phyloP scores from a whole-genome alignment of 2,888 invertebrate genomes.

The Anaspis maculata region DNA sequence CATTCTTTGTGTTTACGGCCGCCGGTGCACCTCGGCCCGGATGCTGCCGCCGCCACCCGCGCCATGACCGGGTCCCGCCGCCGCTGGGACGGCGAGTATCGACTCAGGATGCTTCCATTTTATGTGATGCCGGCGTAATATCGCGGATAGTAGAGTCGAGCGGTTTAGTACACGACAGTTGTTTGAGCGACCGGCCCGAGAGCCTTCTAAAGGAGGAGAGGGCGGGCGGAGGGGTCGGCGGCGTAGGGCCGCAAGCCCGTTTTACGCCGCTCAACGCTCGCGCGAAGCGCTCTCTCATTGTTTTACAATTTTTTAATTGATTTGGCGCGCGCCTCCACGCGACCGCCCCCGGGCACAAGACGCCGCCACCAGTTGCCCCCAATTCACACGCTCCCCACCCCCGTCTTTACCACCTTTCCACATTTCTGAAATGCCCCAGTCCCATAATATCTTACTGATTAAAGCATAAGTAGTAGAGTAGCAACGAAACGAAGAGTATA shows the following conservation, averaged over 20 bases:
- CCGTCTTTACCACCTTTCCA: too few species aligned
- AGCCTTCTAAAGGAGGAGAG: slow-evolving; percentile 21
- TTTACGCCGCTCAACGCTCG: slow-evolving; percentile 36
- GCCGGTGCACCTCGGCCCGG: too few species aligned
- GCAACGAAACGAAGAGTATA: too few species aligned
- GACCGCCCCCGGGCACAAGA: too few species aligned
- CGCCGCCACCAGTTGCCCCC: too few species aligned
- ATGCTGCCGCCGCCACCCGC: slow-evolving; percentile 10
- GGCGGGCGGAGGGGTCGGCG: slow-evolving; percentile 18
- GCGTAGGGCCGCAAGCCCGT: slow-evolving; percentile 25
- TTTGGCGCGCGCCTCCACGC: too few species aligned
- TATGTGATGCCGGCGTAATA: slow-evolving; percentile 37
- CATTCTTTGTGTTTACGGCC: too few species aligned
- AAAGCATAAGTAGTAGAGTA: too few species aligned
- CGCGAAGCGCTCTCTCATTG: slow-evolving; percentile 34
- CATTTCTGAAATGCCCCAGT: too few species aligned
- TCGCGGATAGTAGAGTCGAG: slow-evolving; percentile 37
- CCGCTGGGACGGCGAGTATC: slow-evolving; percentile 28
- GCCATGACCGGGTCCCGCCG: slow-evolving; percentile 13
- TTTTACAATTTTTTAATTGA: too few species aligned
- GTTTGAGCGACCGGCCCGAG: slow-evolving; percentile 36
- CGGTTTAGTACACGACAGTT: slow-evolving; percentile 39
- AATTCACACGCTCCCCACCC: too few species aligned
- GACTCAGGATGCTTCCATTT: slow-evolving; percentile 38
- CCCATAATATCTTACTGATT: too few species aligned